Evolutionary conservation across 2,113 vertebrate species (phyloP).

Genomic region (Laterallus jamaicensis): DNA sequence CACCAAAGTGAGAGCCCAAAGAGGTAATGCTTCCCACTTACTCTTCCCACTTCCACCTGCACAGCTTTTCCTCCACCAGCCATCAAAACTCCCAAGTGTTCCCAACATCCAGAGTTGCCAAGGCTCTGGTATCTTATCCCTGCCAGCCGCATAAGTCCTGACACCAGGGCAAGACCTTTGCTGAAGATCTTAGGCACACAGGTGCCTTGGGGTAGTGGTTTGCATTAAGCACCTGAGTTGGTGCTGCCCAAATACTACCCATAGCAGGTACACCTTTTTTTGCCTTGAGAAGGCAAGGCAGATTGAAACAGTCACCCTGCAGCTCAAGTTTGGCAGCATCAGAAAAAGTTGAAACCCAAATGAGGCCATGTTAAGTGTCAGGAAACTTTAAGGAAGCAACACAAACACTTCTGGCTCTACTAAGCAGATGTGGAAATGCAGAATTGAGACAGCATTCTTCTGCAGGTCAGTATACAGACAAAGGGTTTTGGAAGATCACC

Average conservation of each 20-base stretch:
- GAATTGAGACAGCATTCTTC: neutral
- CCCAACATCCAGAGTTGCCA: rapidly evolving
- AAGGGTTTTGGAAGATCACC: neutral
- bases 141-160: neutral
- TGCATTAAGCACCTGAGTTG: neutral
- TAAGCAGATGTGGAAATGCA: neutral
- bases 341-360: neutral
- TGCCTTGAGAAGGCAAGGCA: neutral
- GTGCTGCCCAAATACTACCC: neutral
- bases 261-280: neutral
- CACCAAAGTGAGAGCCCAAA: neutral
- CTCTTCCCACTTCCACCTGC: neutral
- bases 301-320: neutral
- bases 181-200: neutral
- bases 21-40: neutral
- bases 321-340: neutral
- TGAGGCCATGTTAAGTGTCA: neutral
- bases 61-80: neutral
- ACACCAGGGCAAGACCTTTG: neutral
- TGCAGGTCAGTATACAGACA: neutral
- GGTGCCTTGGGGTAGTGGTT: neutral
- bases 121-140: neutral
- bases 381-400: neutral
- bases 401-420: neutral
- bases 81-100: neutral